Evolutionary conservation across 2,113 vertebrate species (phyloP).

Genomic region (Camelus bactrianus): DNA sequence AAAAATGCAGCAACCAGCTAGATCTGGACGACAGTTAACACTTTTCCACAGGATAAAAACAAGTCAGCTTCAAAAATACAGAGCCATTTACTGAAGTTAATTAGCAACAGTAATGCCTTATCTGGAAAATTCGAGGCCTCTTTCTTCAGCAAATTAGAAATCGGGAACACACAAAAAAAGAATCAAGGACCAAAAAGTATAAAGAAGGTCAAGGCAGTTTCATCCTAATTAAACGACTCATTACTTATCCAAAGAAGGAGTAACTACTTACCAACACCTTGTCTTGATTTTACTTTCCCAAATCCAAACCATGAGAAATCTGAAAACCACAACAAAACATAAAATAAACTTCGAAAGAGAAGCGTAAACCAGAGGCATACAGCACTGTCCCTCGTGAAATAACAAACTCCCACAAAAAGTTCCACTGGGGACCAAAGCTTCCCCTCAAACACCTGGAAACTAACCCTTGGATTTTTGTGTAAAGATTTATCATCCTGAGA

Average conservation of each 20-base stretch:
- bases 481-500: constrained; percentile 53
- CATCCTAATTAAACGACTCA: constrained; percentile 76
- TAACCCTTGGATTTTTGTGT: constrained; percentile 48
- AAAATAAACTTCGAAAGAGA: constrained; percentile 66
- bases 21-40: neutral
- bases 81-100: constrained; percentile 68
- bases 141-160: constrained; percentile 73
- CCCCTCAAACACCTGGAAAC: constrained; percentile 37
- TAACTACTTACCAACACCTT: constrained; percentile 81
- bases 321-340: constrained; percentile 79
- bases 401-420: neutral
- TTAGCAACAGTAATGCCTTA: constrained; percentile 67
- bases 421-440: neutral
- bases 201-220: constrained; percentile 62
- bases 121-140: constrained; percentile 50
- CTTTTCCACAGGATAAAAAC: neutral
- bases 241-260: constrained; percentile 78
- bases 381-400: constrained; percentile 30
- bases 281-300: constrained; percentile 83
- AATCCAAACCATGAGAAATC: constrained; percentile 79
- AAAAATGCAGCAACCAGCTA: constrained; percentile 55
- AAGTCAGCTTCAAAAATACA: constrained; percentile 59
- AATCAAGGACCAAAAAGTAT: constrained; percentile 66
- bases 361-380: constrained; percentile 55
- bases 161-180: constrained; percentile 50